These are phyloP conservation scores for Drosophila paulistorum DNA, from an alignment of 1,140 invertebrate genomes.

Conservation along the genomic window DNA sequence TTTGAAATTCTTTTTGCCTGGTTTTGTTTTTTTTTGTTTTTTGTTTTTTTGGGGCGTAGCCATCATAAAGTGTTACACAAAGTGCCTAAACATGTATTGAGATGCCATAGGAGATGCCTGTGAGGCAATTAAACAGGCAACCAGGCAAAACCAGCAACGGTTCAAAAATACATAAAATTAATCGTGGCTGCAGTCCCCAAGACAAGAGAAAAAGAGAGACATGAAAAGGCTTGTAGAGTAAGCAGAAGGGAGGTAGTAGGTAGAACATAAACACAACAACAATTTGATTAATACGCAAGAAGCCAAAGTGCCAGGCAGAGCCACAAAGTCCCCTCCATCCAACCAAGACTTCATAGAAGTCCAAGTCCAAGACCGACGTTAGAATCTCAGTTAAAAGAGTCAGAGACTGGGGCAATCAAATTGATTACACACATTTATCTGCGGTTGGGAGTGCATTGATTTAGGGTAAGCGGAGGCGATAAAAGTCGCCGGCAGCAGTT, in stretches of 20 bases:
- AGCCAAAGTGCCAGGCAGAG: slow-evolving; percentile 41
- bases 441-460: slow-evolving; percentile 63
- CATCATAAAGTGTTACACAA: slow-evolving; percentile 78
- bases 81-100: slow-evolving; percentile 80
- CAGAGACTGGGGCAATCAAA: slow-evolving; percentile 62
- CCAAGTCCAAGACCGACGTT: slow-evolving; percentile 29
- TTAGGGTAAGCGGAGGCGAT: slow-evolving; percentile 63
- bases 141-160: slow-evolving; percentile 35
- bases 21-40: background rate
- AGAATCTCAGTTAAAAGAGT: slow-evolving; percentile 29
- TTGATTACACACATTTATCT: slow-evolving; percentile 80
- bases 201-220: background rate
- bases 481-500: slow-evolving; percentile 63
- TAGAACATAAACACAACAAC: slow-evolving; percentile 53
- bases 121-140: slow-evolving; percentile 68
- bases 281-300: slow-evolving; percentile 74
- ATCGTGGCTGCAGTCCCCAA: slow-evolving; percentile 50
- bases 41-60: slow-evolving; percentile 54
- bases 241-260: background rate
- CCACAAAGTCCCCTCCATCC: background rate
- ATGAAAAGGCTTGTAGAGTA: slow-evolving; percentile 3
- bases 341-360: background rate
- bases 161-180: slow-evolving; percentile 71
- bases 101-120: slow-evolving; percentile 67
- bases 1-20: slow-evolving; percentile 3